A percentile compares a stretch with the other conserved stretches of the same genome.
phyloP scores from a whole-genome alignment of 2,888 invertebrate species.

The Mimachlamys varia region DNA sequence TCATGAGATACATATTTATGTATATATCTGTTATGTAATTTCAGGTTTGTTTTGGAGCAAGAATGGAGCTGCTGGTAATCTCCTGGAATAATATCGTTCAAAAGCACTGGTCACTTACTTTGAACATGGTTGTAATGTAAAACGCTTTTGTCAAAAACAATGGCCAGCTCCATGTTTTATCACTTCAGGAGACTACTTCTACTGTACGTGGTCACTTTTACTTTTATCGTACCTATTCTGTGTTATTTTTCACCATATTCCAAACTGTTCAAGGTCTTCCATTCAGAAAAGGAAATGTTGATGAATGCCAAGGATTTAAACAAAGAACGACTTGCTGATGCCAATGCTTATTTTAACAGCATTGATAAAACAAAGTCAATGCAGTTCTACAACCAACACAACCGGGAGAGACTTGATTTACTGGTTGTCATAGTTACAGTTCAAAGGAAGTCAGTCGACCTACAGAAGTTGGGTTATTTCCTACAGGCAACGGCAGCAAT shows the following conservation, averaged over 20 bases:
- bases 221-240: conserved; percentile 49
- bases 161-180: neutral
- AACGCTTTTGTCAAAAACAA: neutral
- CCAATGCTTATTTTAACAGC: conserved; percentile 54
- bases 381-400: conserved; percentile 35
- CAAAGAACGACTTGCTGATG: conserved; percentile 48
- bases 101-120: neutral
- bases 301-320: conserved; percentile 52
- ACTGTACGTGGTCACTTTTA: conserved; percentile 45
- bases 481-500: conserved; percentile 65
- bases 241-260: conserved; percentile 55
- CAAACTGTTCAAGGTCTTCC: conserved; percentile 48
- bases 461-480: conserved; percentile 66
- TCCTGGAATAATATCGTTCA: neutral
- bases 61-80: neutral
- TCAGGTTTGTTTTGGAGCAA: neutral
- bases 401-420: conserved; percentile 49
- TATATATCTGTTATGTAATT: no score
- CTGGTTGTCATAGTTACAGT: conserved; percentile 70
- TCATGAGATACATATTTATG: neutral
- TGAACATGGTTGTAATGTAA: neutral
- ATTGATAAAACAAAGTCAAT: conserved; percentile 36
- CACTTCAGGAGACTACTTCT: conserved; percentile 37
- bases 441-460: conserved; percentile 52
- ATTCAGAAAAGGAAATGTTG: conserved; percentile 44